phyloP scores from a whole-genome alignment of 2,888 invertebrate genomes.

The Mythimna ferrago region DNA sequence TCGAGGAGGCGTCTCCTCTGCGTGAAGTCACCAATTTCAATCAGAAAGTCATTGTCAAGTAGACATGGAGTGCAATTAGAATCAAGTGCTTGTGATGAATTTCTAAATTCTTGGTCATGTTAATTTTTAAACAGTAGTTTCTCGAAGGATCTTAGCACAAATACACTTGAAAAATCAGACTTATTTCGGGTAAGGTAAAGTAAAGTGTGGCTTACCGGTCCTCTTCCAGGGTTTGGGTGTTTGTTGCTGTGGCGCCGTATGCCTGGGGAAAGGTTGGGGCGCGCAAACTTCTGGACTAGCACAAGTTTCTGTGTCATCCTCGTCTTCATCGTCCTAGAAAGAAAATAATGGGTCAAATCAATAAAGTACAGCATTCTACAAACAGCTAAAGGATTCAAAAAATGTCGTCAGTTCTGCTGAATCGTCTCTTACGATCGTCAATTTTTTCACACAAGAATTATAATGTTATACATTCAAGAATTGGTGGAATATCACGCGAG shows the following conservation, averaged over 20 bases:
- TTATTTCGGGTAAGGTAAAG: neutral
- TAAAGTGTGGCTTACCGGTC: slow-evolving; percentile 79
- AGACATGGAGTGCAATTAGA: slow-evolving; percentile 72
- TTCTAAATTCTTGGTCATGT: neutral
- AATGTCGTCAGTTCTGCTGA: neutral
- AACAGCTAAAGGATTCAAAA: neutral
- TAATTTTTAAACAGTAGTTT: slow-evolving; percentile 14
- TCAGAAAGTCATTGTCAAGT: slow-evolving; percentile 61
- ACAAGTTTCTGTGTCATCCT: slow-evolving; percentile 87
- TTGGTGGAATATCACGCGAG: no score
- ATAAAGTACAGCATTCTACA: neutral
- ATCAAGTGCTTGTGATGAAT: slow-evolving; percentile 69
- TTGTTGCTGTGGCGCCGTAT: slow-evolving; percentile 78
- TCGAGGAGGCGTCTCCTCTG: slow-evolving; percentile 81
- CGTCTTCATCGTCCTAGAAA: slow-evolving; percentile 87
- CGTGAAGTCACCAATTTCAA: slow-evolving; percentile 63
- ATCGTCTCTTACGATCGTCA: neutral
- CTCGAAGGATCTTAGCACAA: slow-evolving; percentile 10
- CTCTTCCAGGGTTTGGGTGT: slow-evolving; percentile 89
- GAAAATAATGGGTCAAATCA: slow-evolving; percentile 17
- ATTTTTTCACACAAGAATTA: no score
- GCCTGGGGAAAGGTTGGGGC: slow-evolving; percentile 88
- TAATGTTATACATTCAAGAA: no score
- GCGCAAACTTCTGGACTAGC: slow-evolving; percentile 83
- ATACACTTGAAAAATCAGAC: slow-evolving; percentile 3